Evolutionary conservation across 1,140 invertebrate genomes (phyloP).

Genomic region (Drosophila nikananu): DNA sequence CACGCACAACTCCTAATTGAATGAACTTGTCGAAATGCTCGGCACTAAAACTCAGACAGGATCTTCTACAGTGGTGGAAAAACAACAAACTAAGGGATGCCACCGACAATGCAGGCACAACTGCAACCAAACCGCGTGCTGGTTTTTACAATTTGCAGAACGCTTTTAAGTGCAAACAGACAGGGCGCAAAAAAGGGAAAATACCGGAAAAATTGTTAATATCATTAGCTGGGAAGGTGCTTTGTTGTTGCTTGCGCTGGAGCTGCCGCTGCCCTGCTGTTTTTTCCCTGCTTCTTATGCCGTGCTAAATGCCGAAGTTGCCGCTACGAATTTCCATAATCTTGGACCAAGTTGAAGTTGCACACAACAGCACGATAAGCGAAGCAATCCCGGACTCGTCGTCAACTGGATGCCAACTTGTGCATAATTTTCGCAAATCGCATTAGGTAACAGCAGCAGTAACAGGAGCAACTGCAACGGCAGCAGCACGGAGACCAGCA

Average conservation of each 20-base stretch:
- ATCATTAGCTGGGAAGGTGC: conserved; percentile 74
- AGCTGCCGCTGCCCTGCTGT: not conserved
- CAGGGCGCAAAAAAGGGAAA: conserved; percentile 38
- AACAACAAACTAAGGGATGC: conserved; percentile 55
- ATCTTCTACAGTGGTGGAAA: not conserved
- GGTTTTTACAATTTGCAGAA: conserved; percentile 76
- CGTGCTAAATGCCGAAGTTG: conserved; percentile 56
- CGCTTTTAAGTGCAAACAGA: conserved; percentile 79
- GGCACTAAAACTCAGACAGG: conserved; percentile 59
- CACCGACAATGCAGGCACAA: conserved; percentile 32
- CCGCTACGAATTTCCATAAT: conserved; percentile 75
- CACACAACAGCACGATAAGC: conserved; percentile 65
- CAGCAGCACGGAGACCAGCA: conserved; percentile 32
- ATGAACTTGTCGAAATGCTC: conserved; percentile 77
- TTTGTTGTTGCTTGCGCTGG: conserved; percentile 30
- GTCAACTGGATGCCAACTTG: conserved; percentile 50
- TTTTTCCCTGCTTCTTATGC: conserved; percentile 41
- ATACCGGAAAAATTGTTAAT: conserved; percentile 73
- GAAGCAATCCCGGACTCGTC: conserved; percentile 58
- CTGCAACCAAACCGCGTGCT: conserved; percentile 35
- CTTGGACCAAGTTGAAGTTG: conserved; percentile 61
- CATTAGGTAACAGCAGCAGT: conserved; percentile 64
- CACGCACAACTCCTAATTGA: conserved; percentile 70
- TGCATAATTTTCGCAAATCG: conserved; percentile 76
- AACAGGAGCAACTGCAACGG: conserved; percentile 33